Percentiles rank a stretch among this genome's conserved stretches.
Conservation (phyloP, 2,888 invertebrate genomes). For the Drosophila buzzatii region DNA sequence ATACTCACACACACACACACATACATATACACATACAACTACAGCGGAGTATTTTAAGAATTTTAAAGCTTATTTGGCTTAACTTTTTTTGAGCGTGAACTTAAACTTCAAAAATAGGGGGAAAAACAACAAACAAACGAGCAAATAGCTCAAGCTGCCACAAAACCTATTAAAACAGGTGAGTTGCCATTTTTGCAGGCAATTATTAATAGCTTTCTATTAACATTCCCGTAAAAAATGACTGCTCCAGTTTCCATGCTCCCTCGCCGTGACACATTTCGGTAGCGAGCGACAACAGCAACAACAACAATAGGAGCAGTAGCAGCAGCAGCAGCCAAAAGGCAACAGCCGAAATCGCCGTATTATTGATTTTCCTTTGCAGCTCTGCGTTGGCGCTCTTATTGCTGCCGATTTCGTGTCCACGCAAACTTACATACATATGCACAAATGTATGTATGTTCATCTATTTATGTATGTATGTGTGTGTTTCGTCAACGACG, state of each 20-base stretch:
- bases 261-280: slow-evolving; percentile 49
- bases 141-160: slow-evolving; percentile 9
- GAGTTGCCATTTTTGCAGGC: slow-evolving; percentile 46
- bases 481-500: slow-evolving; percentile 42
- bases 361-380: slow-evolving; percentile 66
- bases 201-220: slow-evolving; percentile 33
- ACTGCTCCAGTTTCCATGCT: slow-evolving; percentile 56
- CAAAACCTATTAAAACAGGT: slow-evolving; percentile 54
- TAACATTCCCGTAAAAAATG: background rate
- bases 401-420: slow-evolving; percentile 46
- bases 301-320: too few species aligned
- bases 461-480: background rate
- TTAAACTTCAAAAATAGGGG: slow-evolving; percentile 27
- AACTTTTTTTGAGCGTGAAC: slow-evolving; percentile 35
- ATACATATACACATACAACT: background rate
- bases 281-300: slow-evolving; percentile 18
- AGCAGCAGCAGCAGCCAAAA: slow-evolving; percentile 39
- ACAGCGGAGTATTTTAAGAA: slow-evolving; percentile 9
- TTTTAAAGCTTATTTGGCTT: slow-evolving; percentile 30
- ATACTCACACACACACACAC: background rate
- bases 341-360: slow-evolving; percentile 52
- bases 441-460: background rate
- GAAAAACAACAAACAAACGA: background rate
- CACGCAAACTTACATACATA: slow-evolving; percentile 16
- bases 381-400: slow-evolving; percentile 62